Conservation (phyloP, 2,888 invertebrate genomes). For the Tachystola acroxantha region DNA sequence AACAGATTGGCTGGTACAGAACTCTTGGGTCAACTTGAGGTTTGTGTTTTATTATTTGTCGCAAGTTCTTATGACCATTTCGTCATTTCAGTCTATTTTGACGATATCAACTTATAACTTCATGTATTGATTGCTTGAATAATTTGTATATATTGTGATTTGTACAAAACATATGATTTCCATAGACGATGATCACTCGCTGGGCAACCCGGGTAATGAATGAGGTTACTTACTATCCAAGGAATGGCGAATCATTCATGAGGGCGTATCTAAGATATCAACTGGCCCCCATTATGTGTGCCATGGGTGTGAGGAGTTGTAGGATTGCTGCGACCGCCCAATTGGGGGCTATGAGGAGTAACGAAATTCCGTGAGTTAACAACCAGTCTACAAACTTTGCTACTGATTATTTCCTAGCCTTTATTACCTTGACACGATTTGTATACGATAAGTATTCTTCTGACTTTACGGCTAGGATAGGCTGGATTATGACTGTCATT, state of each 20-base stretch:
- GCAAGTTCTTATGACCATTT: too few species aligned
- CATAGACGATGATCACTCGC: slow-evolving; percentile 24
- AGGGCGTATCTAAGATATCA: slow-evolving; percentile 53
- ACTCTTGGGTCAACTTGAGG: slow-evolving; percentile 1
- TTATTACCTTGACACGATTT: too few species aligned
- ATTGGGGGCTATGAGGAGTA: slow-evolving; percentile 27
- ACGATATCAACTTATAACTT: too few species aligned
- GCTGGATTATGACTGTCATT: background rate
- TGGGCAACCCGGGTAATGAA: slow-evolving; percentile 44
- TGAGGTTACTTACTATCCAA: slow-evolving; percentile 37
- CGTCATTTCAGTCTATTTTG: too few species aligned
- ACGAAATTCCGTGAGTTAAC: slow-evolving; percentile 29
- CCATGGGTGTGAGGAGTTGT: slow-evolving; percentile 34
- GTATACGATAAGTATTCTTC: too few species aligned
- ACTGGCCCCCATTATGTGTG: slow-evolving; percentile 52
- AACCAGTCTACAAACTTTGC: too few species aligned
- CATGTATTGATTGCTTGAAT: too few species aligned
- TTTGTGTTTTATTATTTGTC: background rate
- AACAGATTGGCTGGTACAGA: slow-evolving; percentile 43
- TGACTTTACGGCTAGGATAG: too few species aligned
- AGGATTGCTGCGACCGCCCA: slow-evolving; percentile 34
- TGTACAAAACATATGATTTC: too few species aligned
- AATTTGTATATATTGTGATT: too few species aligned
- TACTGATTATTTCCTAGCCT: too few species aligned
- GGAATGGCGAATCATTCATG: slow-evolving; percentile 46